Evolutionary conservation across 2,113 vertebrate genomes (phyloP).

Genomic region (Cheirogaleus medius): DNA sequence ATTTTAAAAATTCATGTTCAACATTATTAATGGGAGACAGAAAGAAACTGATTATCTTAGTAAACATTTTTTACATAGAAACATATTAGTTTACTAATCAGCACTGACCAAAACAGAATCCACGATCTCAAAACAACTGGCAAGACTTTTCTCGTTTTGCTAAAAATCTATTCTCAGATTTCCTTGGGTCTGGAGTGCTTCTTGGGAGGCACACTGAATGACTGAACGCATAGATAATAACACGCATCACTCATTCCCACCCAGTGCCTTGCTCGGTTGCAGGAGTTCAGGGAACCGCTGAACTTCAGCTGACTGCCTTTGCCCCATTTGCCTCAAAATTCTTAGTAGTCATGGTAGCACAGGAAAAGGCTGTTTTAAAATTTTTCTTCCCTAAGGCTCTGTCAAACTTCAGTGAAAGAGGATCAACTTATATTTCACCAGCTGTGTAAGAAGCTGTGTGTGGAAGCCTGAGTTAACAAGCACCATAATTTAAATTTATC

Average conservation of each 20-base stretch:
- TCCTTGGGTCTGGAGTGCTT: neutral
- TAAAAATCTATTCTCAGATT: neutral
- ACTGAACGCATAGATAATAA: neutral
- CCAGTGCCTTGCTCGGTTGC: too few relatives aligned
- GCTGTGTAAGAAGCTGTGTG: too few relatives aligned
- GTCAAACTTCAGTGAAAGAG: neutral
- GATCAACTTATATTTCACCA: neutral
- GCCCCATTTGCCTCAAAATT: neutral
- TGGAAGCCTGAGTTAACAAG: neutral
- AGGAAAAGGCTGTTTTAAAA: neutral
- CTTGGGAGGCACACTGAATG: neutral
- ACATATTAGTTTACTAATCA: neutral
- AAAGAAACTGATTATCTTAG: neutral
- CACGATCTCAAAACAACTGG: neutral
- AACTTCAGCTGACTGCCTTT: neutral
- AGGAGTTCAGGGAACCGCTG: neutral
- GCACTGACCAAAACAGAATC: neutral
- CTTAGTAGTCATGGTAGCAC: neutral
- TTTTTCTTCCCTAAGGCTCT: neutral
- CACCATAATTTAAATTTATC: neutral
- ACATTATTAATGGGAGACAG: neutral
- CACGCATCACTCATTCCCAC: neutral
- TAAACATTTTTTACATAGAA: neutral
- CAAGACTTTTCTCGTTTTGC: neutral
- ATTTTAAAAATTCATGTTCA: neutral